phyloP scores from a whole-genome alignment of 1,140 invertebrate species.

The roundworm (Caenorhabditis elegans) region DNA sequence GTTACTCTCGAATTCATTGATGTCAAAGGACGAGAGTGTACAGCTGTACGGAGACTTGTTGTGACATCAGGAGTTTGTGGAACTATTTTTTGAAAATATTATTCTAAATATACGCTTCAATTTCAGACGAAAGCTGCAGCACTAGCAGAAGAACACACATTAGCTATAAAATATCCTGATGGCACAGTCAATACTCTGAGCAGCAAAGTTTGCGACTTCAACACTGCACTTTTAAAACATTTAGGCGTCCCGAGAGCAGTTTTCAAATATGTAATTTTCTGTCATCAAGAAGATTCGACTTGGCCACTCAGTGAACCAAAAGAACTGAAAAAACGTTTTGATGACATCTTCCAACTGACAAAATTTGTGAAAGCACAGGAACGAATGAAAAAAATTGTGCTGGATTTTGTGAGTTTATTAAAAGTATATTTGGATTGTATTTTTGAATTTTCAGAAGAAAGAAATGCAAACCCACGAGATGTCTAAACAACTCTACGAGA shows the following conservation, averaged over 20 bases:
- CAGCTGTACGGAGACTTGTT: slow-evolving; percentile 57
- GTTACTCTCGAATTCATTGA: slow-evolving; percentile 59
- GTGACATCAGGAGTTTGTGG: slow-evolving; percentile 40
- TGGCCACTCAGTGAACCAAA: slow-evolving; percentile 93
- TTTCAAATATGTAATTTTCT: slow-evolving; percentile 93
- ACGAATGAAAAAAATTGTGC: slow-evolving; percentile 73
- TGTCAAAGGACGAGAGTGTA: slow-evolving; percentile 50
- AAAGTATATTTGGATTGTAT: background rate
- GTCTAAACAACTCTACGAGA: background rate
- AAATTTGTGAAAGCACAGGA: slow-evolving; percentile 91
- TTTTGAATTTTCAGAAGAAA: background rate
- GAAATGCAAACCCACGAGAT: background rate
- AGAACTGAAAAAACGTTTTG: slow-evolving; percentile 90
- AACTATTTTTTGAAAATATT: background rate
- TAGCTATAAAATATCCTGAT: background rate
- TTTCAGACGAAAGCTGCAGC: background rate
- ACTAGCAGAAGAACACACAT: background rate
- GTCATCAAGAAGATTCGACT: slow-evolving; percentile 94
- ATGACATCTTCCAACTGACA: slow-evolving; percentile 93
- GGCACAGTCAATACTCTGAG: background rate
- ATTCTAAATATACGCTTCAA: background rate
- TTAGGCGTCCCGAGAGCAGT: slow-evolving; percentile 90
- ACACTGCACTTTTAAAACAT: slow-evolving; percentile 54
- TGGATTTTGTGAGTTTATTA: background rate
- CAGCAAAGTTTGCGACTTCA: slow-evolving; percentile 56